Evolutionary conservation across 2,797 vertebrate species (phyloP), one percentile per base, ranked within the genome.

Genomic region (Tragelaphus eurycerus): DNA sequence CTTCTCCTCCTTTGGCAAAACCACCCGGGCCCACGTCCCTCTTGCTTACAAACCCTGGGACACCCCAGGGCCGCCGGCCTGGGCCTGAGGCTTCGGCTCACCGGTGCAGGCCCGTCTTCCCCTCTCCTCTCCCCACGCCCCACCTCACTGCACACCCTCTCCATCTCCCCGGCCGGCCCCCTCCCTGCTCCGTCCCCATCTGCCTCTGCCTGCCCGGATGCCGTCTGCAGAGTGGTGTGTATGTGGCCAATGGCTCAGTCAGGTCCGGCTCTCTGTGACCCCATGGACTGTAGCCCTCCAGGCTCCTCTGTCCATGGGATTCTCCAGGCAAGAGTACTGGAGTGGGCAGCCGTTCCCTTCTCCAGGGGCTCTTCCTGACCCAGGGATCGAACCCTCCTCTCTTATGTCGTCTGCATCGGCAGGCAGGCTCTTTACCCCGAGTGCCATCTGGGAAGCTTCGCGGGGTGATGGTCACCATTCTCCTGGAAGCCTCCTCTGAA

Each of bases 101-200:
- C 6, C 38, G 15, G 10, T 7, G 15, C 11, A 0, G 34, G n/a
- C 5, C 67, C 52, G 46, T 8, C 2, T 15, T 7, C 6, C 23
- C 43, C 0, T 0, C 16, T 0, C 10, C 82, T 62, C 43, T 46
- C 2, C 21, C 8, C 1, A 62, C 21, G 13, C 3, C 38, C 17
- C 5, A 14, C 38, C 29, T 1, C 31, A 57, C 11, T 1, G 0
- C 54, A 21, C 19, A 1, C 0, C 34, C 6, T 74, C 29, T 43
- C 25, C 52, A 34, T 3, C 38, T 38, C 34, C 12, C 38, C 6
- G 2, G 34, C 19, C 4, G 3, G 46, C 12, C 3, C 17, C 46
- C 21, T 43, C 11, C 27, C 11, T 11, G 50, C 54, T 21, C 23
- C 62, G 27, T 38, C 5, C 55, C 83, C 31, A 19, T 1, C 16